Evolutionary conservation across 2,888 invertebrate genomes (phyloP), one percentile per base, ranked within the genome.

Genomic region (Hydroisotoma schaefferi): DNA sequence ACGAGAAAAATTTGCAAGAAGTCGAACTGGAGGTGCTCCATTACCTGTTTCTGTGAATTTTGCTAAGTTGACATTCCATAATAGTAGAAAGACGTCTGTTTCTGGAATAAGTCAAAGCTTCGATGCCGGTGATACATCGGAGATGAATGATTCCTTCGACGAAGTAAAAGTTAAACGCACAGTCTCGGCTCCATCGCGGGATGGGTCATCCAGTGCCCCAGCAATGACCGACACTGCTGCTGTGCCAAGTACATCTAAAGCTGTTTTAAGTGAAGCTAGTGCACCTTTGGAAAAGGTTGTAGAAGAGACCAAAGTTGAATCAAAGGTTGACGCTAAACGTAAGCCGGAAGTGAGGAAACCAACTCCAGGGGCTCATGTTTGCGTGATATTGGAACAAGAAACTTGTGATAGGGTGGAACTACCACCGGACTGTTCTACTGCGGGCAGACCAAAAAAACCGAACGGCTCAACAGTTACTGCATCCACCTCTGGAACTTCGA

Each of bases 1-100:
- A 57, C 64, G 71, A 26, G 71, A 71, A 54, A 53, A 65, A 26
- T 71, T 67, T 63, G 71, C 71, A 27, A 63, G 70, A 29, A 69
- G 67, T 37, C 65, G 70, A 20, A 58, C 71, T 2, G 8, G 15
- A 33, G 69, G 69, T 26, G 63, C 65, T 10, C 65, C 67, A 27
- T 55, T 69, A 12, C 67, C 69, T 3, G 59, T 67, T 10, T 49
- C 68, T 27, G 51, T 57, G 29, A 65, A 63, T 48, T 64, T 69
- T 27, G 60, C 67, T 12, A 62, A 70, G 37, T 63, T 70, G 54
- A 67, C 63, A 55, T 72, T 70, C 52, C 65, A 67, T 23, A 68
- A 68, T 20, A 69, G 69, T 61, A 66, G 63, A 20, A 70, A 69
- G 53, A 61, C 63, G 29, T 47, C 47, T 26, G 46, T 55, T 23